phyloP scores from a whole-genome alignment of 1,140 invertebrate species.

The Gryon sp. region DNA sequence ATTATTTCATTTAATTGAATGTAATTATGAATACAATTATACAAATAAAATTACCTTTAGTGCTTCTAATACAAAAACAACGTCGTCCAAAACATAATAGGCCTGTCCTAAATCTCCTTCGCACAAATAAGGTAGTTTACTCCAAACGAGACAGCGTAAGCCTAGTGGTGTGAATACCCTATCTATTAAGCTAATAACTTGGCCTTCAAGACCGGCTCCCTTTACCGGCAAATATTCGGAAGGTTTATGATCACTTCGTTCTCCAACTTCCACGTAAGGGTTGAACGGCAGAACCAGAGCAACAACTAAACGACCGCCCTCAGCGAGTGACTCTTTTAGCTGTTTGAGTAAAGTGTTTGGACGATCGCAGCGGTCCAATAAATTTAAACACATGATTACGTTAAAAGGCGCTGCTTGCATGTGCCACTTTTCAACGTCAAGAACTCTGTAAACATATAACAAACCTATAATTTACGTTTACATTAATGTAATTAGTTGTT shows the following conservation, averaged over 20 bases:
- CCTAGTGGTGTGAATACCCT: conserved; percentile 86
- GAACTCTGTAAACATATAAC: conserved; percentile 85
- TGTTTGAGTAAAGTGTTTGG: conserved; percentile 87
- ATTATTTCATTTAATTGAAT: too few species aligned
- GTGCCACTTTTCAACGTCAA: conserved; percentile 89
- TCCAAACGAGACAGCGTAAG: conserved; percentile 88
- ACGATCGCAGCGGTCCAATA: conserved; percentile 92
- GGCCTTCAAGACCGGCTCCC: conserved; percentile 88
- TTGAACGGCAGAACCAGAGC: conserved; percentile 93
- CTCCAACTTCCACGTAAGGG: conserved; percentile 92
- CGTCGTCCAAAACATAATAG: conserved; percentile 94
- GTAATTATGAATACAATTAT: too few species aligned
- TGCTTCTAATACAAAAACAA: conserved; percentile 86
- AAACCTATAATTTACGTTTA: too few species aligned
- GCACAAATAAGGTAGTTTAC: conserved; percentile 93
- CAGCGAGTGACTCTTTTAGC: conserved; percentile 83
- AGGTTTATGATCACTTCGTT: conserved; percentile 84
- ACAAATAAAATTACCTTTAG: conserved; percentile 37
- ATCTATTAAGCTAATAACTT: conserved; percentile 85
- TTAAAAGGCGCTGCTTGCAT: conserved; percentile 83
- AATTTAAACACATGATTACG: conserved; percentile 92
- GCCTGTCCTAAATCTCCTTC: conserved; percentile 95
- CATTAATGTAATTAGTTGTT: too few species aligned
- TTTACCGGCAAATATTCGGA: conserved; percentile 84
- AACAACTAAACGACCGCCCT: conserved; percentile 86